Evolutionary conservation across 2,113 vertebrate species (phyloP), one percentile per base, ranked within the genome.

Genomic region (Leptobrachium ailaonicum): DNA sequence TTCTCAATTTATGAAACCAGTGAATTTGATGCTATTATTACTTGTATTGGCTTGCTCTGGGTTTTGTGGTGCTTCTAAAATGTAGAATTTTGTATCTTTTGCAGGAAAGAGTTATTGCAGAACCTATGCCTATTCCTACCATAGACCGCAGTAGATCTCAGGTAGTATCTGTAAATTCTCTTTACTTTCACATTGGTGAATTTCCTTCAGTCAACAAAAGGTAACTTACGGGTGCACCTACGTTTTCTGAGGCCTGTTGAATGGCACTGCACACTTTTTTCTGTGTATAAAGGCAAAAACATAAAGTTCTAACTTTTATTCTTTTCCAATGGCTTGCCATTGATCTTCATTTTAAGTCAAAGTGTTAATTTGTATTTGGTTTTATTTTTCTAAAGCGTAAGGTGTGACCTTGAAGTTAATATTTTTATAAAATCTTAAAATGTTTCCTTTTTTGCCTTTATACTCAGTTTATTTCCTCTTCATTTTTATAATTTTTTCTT

Each of bases 141-240:
- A 93, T 95, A 68, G 94, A 93, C 86, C 93, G 94, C 63, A 90
- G 94, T 80, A 94, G 96, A 86, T 91, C 94, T 89, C 96, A 97
- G 96, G 98, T 98, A 95, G 82, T 74, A 69, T 32, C 41, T 80
- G 79, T 71, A 69, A 41, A 85, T 60, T 13, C 20, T 79, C 72
- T 63, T 1, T 81, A 6, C 77, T 83, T 32, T 32, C 1, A 4
- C 60, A 82, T 10, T 69, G 62, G 20, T 67, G 78, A 64, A 7
- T 11, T 66, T 82, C 66, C 68, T 2, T 76, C 40, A 44, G 2
- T 2, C 1, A n/a, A 14, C 44, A 62, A 14, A 75, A 70, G 56
- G 56, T 75, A 69, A 82, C 44, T 40, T 66, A 6, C 45, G 53
- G 42, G 20, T 80, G 64, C 50, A 75, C 41, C 41, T 50, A 44